Base-by-base conservation (phyloP, 37 sponge, comb jelly and placozoan genomes). In the Chondrosia reniformis region DNA sequence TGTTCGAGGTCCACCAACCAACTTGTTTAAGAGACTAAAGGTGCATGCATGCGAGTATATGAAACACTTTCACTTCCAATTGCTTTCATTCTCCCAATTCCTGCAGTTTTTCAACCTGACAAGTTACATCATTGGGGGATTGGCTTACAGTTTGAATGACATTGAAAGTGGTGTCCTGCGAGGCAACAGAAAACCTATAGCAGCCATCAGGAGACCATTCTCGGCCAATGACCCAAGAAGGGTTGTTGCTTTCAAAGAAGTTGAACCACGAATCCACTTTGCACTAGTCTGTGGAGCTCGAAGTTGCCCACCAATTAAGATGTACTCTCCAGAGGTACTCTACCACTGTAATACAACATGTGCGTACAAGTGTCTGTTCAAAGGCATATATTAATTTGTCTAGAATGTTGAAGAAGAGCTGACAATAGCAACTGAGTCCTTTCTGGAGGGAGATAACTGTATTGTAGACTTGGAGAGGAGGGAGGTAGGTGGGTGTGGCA, bases 261-360 rank as follows among this genome's bases (percentile, higher is more conserved):
- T 63, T 21, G 99, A 98, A 45, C 91, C 95, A 33, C 63, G 93
- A 33, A 45, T 98, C 13, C 99, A 98, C 52, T 98, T 98, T 90
- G 99, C 99, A n/a, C 86, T 98, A 12, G 93, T 92, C 45, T 98
- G 99, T 85, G 99, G 95, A 44, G 96, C 95, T 33, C 85, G 87
- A 74, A 92, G 95, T 34, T 98, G 99, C 74, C 99, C 99, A 17
- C 99, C 99, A 0, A 90, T 98, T 33, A 95, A 85, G 55, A 87
- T 89, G 0, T 98, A 98, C 78, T 85, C 90, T 33, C 77, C 98
- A 39, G 81, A 80, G 67, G 94, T 94, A 56, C 52, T 73, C 37
- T 9, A n/a, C n/a, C n/a, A n/a, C n/a, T n/a, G n/a, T n/a, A n/a
- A n/a, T n/a, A n/a, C n/a, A n/a, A n/a, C n/a, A 17, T 49, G 54